Percentiles rank a stretch among this genome's conserved stretches.
Conservation (phyloP, 35 echinoderm and acorn worm genomes). For the Apostichopus parvimensis region DNA sequence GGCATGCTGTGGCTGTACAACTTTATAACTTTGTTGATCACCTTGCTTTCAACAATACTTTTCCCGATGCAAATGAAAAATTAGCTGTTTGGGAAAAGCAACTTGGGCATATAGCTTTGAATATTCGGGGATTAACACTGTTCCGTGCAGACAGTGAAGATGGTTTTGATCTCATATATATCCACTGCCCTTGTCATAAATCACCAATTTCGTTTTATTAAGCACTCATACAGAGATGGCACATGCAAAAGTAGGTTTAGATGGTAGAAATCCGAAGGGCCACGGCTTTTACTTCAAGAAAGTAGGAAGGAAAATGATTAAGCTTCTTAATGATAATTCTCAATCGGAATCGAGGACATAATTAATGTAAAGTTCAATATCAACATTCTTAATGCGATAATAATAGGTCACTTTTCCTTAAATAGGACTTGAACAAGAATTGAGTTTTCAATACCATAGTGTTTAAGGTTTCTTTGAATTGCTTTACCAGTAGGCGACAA, state of each 20-base stretch:
- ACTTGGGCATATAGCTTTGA: background rate
- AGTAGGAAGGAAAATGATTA: conserved; percentile 20
- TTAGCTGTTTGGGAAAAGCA: background rate
- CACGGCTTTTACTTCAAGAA: background rate
- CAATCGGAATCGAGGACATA: too few relatives aligned
- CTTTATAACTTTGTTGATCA: conserved; percentile 5
- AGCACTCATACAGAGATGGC: conserved; percentile 39
- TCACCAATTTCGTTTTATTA: conserved; percentile 7
- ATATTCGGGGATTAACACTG: background rate
- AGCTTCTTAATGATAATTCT: too few relatives aligned
- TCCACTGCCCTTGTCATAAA: background rate
- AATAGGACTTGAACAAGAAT: too few relatives aligned
- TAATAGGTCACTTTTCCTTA: too few relatives aligned
- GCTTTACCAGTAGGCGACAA: too few relatives aligned
- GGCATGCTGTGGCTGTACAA: background rate
- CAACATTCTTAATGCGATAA: too few relatives aligned
- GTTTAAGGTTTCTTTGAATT: too few relatives aligned
- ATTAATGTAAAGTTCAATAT: too few relatives aligned
- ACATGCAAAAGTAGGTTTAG: conserved; percentile 25
- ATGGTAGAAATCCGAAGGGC: background rate
- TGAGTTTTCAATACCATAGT: too few relatives aligned
- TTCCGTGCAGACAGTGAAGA: background rate
- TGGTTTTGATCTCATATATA: conserved; percentile 4
- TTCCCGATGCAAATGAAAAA: conserved; percentile 1
- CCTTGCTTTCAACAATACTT: background rate